phyloP scores from a whole-genome alignment of 2,113 vertebrate genomes.

The Stigmatopora argus region DNA sequence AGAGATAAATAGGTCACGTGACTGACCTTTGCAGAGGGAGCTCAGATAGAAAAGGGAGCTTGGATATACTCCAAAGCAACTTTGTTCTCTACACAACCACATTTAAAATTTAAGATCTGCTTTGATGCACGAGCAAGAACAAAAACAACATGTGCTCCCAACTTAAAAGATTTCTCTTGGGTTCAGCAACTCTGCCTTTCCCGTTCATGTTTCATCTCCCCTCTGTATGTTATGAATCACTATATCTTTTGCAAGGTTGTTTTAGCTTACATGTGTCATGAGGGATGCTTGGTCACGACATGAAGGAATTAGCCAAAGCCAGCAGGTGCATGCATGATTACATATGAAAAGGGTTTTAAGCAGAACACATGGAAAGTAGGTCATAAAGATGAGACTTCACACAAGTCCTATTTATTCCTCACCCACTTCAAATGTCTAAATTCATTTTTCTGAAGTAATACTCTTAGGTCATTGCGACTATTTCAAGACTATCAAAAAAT shows the following conservation, averaged over 20 bases:
- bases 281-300: slow-evolving; percentile 46
- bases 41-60: not conserved
- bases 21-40: not conserved
- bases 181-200: slow-evolving; percentile 10
- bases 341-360: slow-evolving; percentile 56
- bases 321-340: slow-evolving; percentile 65
- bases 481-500: slow-evolving; percentile 54
- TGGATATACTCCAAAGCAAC: slow-evolving; percentile 15
- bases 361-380: slow-evolving; percentile 53
- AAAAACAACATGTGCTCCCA: slow-evolving; percentile 13
- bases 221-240: slow-evolving; percentile 30
- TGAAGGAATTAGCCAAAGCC: slow-evolving; percentile 50
- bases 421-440: slow-evolving; percentile 45
- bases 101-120: slow-evolving; percentile 31
- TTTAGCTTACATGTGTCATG: slow-evolving; percentile 53
- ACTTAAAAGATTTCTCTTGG: slow-evolving; percentile 33
- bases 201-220: slow-evolving; percentile 27
- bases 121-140: slow-evolving; percentile 22
- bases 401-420: slow-evolving; percentile 62
- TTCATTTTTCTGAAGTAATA: slow-evolving; percentile 41
- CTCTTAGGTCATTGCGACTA: slow-evolving; percentile 49
- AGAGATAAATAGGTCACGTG: not conserved
- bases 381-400: slow-evolving; percentile 36
- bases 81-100: slow-evolving; percentile 6
- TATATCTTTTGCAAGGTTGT: slow-evolving; percentile 53